A percentile compares a stretch with the other conserved stretches of the same genome.
phyloP scores from a whole-genome alignment of 2,888 invertebrate species.

The Nudaria mundana region DNA sequence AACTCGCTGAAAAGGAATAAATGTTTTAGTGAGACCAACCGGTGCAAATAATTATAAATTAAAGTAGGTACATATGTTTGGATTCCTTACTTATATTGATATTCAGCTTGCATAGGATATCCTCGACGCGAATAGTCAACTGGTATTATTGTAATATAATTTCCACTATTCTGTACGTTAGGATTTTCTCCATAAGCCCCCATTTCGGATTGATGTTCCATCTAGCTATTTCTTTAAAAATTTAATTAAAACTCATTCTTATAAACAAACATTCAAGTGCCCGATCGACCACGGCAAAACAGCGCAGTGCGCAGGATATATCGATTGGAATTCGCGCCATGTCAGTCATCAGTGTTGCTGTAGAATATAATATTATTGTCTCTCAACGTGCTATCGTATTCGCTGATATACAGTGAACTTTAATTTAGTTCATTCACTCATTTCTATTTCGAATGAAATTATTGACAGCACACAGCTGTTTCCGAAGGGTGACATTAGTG shows the following conservation, averaged over 20 bases:
- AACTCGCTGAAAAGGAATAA: slow-evolving; percentile 60
- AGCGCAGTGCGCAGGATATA: slow-evolving; percentile 28
- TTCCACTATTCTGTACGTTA: slow-evolving; percentile 74
- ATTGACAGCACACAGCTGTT: too few relatives aligned
- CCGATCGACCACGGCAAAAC: too few relatives aligned
- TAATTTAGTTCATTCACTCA: too few relatives aligned
- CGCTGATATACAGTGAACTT: too few relatives aligned
- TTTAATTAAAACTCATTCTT: neutral
- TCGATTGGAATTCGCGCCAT: slow-evolving; percentile 62
- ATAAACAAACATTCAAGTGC: neutral
- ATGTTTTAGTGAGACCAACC: neutral
- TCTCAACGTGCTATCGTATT: too few relatives aligned
- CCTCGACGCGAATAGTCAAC: slow-evolving; percentile 81
- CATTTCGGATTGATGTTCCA: slow-evolving; percentile 75
- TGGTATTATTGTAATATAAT: slow-evolving; percentile 82
- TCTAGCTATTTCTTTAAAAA: slow-evolving; percentile 32
- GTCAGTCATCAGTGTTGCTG: slow-evolving; percentile 36
- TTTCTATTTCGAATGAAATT: too few relatives aligned
- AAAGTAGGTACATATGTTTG: neutral
- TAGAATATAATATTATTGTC: too few relatives aligned
- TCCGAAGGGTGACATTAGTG: too few relatives aligned
- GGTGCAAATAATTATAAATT: neutral
- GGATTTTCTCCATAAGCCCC: slow-evolving; percentile 73
- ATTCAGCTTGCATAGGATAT: slow-evolving; percentile 80
- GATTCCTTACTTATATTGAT: slow-evolving; percentile 79